phyloP scores from a whole-genome alignment of 2,888 invertebrate species.

The Laspeyria flexula region DNA sequence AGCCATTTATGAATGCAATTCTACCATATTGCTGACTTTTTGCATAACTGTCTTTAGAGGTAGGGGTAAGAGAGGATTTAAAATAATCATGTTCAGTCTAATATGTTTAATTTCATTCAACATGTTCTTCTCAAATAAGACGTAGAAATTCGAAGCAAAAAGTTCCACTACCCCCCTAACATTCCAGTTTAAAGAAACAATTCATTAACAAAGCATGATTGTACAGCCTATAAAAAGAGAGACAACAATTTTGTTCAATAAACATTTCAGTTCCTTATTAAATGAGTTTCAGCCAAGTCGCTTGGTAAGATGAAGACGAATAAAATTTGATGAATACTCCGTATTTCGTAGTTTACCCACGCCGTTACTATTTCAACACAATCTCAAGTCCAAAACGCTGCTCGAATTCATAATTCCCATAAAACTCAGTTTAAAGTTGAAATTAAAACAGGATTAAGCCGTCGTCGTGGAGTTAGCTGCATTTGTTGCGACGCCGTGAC shows the following conservation, averaged over 20 bases:
- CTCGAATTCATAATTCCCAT: conserved; percentile 54
- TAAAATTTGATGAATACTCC: conserved; percentile 7
- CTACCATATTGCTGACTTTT: no score
- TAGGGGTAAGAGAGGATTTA: no score
- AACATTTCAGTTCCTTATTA: neutral
- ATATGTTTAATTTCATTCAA: no score
- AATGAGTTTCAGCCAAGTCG: neutral
- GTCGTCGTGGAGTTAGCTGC: conserved; percentile 52
- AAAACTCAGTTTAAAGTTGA: conserved; percentile 56
- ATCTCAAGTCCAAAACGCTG: conserved; percentile 19
- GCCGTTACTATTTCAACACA: conserved; percentile 12
- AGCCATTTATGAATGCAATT: no score
- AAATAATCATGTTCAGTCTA: no score
- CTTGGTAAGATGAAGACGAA: conserved; percentile 5
- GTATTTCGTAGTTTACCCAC: conserved; percentile 11
- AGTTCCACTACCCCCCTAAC: no score
- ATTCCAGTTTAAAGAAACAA: no score
- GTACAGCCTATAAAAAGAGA: no score
- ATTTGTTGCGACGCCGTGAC: conserved; percentile 54
- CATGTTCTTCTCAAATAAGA: no score
- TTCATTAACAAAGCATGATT: no score
- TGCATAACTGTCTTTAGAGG: no score
- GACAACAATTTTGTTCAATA: neutral
- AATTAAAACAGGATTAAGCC: conserved; percentile 64
- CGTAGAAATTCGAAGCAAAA: no score